Base-by-base conservation (phyloP, 2,113 vertebrate genomes). In the Phyllostomus discolor region DNA sequence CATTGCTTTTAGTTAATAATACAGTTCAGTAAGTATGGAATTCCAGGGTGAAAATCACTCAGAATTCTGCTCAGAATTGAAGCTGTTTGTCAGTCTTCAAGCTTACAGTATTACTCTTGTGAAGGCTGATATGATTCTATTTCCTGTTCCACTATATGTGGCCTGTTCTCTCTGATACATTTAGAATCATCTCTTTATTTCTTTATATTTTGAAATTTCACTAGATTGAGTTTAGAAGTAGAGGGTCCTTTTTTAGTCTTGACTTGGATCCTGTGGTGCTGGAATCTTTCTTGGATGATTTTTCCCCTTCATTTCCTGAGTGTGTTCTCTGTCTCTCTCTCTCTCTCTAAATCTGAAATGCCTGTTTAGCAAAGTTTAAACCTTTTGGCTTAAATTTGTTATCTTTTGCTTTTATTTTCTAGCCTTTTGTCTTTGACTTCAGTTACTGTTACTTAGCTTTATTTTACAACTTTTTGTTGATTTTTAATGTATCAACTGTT, bases 31-130 rank as follows among this genome's bases (percentile, higher is more conserved):
- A 41, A 48, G 26, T 83, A 90, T 90, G 78, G 82, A 93, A 96
- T 93, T 87, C 9, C 10, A 43, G 64, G 31, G 84, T 93, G 73
- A n/a, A 84, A 91, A 83, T 54, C 57, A 59, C 54, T 88, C 66
- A 82, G 85, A 80, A 26, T 92, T 94, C 31, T 73, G 20, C 54
- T 86, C 69, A 92, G 73, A 90, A 93, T 93, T 88, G 33, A 93
- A 96, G 41, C 10, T 79, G 17, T 84, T 59, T 67, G 26, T 79
- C 46, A 64, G 26, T 62, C 43, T 96, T 76, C 22, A 90, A 20
- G 33, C 28, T 83, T 83, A 82, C 19, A 59, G 4, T 78, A 41
- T 79, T 89, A 33, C 10, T 79, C 83, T 83, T 82, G 52, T 75
- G 83, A 75, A 91, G 57, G 4, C 22, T 28, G 48, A 72, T 91